Evolutionary conservation across 1,140 invertebrate genomes (phyloP).

Genomic region (Nasonia giraulti): DNA sequence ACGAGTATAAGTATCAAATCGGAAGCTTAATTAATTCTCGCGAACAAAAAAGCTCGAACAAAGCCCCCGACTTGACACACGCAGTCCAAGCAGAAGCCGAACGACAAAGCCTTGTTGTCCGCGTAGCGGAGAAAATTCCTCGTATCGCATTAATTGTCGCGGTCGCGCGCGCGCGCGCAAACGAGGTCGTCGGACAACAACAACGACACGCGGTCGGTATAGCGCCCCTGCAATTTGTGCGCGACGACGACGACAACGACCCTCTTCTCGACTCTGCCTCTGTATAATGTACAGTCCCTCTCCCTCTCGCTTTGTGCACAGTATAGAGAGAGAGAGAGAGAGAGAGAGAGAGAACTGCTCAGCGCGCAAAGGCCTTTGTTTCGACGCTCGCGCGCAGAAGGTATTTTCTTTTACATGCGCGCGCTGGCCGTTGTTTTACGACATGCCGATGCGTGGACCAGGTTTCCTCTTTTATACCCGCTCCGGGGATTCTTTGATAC

Average conservation of each 20-base stretch:
- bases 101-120: no score
- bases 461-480: not conserved
- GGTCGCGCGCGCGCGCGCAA: not conserved
- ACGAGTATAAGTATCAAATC: not conserved
- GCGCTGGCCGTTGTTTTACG: not conserved
- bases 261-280: not conserved
- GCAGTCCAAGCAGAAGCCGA: no score
- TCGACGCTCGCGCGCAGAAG: not conserved
- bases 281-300: not conserved
- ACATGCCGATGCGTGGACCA: no score
- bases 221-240: not conserved
- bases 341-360: no score
- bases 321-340: no score
- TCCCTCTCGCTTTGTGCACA: not conserved
- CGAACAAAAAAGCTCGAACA: no score
- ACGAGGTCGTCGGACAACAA: slow-evolving; percentile 43
- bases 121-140: not conserved
- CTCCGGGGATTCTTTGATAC: not conserved
- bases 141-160: slow-evolving; percentile 24
- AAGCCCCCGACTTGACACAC: no score
- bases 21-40: no score
- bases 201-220: slow-evolving; percentile 35
- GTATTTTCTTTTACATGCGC: not conserved
- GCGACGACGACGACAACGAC: slow-evolving; percentile 7
- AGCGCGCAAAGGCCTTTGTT: not conserved